Evolutionary conservation across 2,888 invertebrate genomes (phyloP).

Genomic region (Rhimphoctona megacephalus): DNA sequence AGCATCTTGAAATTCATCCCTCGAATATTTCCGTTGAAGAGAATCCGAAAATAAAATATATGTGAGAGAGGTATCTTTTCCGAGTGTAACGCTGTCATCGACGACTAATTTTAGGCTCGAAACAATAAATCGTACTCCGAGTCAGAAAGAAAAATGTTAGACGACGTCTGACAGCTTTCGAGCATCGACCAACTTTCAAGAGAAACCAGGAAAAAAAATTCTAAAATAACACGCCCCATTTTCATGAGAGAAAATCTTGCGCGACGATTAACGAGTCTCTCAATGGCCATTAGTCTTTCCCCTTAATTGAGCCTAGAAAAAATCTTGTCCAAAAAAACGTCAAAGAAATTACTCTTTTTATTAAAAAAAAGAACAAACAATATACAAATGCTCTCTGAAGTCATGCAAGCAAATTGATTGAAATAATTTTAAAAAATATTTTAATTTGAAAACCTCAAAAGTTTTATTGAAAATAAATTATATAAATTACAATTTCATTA

Average conservation of each 20-base stretch:
- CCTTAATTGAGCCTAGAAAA: not conserved
- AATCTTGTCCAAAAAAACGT: not conserved
- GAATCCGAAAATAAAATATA: slow-evolving; percentile 36
- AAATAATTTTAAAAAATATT: too few species aligned
- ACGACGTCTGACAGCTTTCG: slow-evolving; percentile 8
- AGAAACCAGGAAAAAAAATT: slow-evolving; percentile 6
- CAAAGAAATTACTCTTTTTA: not conserved
- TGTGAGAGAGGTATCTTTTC: slow-evolving; percentile 14
- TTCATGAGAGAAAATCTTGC: not conserved
- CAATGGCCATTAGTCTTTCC: not conserved
- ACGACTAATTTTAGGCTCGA: slow-evolving; percentile 62
- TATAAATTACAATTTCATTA: too few species aligned
- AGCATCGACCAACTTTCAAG: slow-evolving; percentile 7
- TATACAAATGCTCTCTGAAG: not conserved
- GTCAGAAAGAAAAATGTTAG: slow-evolving; percentile 31
- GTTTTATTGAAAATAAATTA: too few species aligned
- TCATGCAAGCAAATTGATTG: too few species aligned
- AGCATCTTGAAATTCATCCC: not conserved
- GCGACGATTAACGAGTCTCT: slow-evolving; percentile 33
- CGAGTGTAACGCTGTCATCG: slow-evolving; percentile 27
- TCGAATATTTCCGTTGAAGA: slow-evolving; percentile 12
- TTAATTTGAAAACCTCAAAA: too few species aligned
- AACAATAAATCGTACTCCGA: slow-evolving; percentile 56
- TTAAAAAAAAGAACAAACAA: not conserved
- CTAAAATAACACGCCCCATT: not conserved